Conservation (phyloP, 2,113 vertebrate genomes). For the Petrocephalus zakoni region DNA sequence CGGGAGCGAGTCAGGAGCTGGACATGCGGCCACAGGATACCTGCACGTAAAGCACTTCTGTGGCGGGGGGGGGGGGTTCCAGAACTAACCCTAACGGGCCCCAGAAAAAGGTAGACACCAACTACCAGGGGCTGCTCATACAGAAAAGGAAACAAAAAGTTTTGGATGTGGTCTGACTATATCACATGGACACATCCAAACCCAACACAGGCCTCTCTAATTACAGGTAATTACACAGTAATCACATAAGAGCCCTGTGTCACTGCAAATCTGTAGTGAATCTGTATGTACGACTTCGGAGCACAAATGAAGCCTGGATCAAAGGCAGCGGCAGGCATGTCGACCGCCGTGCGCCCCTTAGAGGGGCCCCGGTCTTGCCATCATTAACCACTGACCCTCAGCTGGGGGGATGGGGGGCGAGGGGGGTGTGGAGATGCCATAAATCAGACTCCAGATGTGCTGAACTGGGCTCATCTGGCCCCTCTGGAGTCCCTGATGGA, state of each 20-base stretch:
- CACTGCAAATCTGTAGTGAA: not conserved
- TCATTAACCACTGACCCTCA: not conserved
- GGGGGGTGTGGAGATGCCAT: not conserved
- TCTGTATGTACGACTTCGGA: not conserved
- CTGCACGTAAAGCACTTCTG: not conserved
- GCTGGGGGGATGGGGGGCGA: not conserved
- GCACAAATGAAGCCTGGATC: not conserved
- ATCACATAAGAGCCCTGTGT: not conserved
- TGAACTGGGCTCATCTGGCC: slow-evolving; percentile 10
- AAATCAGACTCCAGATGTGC: slow-evolving; percentile 25
- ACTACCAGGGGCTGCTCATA: not conserved
- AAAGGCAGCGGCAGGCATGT: not conserved
- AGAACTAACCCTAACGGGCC: not conserved
- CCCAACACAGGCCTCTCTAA: not conserved
- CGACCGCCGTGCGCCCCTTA: not conserved
- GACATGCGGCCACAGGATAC: not conserved
- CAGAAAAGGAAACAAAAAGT: not conserved
- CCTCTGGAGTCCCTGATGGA: not conserved
- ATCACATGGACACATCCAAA: not conserved
- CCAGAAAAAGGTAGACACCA: not conserved
- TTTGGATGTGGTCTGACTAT: not conserved
- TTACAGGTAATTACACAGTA: not conserved
- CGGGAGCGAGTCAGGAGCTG: not conserved
- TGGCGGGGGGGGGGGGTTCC: not conserved
- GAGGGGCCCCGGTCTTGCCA: not conserved